Evolutionary conservation across 37 sponge, comb jelly and placozoan genomes (phyloP), one percentile per base, ranked within the genome.

Genomic region (Chondrilla cf. caribensis): DNA sequence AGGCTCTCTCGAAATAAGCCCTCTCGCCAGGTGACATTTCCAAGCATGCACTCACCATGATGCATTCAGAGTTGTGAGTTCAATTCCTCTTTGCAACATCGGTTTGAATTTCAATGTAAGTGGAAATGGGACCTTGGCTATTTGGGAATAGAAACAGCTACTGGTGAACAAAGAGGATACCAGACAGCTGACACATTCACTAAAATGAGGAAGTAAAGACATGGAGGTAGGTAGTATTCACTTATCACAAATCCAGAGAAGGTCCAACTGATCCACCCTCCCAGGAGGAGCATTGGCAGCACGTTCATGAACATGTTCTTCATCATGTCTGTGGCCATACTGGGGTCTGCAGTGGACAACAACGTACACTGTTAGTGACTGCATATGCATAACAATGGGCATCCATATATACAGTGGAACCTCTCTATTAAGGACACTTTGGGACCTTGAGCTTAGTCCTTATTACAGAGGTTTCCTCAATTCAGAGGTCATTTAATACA

Each of bases 251-350:
- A 98, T 0, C 99, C 99, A 84, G 99, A 89, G 87, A 98, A 98
- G 35, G 94, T 93, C 92, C 92, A 91, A 77, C 89, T 96, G 77
- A 98, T 98, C 97, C 99, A 98, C 11, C 99, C 97, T 38, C 99
- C 99, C 70, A 98, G 89, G 51, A 96, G 80, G 35, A 98, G 88
- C 99, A 98, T 98, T 5, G 99, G 99, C 18, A 98, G 80, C 35
- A 96, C 87, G 72, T 98, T 96, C 21, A 90, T 94, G 66, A 98
- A 67, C 32, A 91, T 98, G 19, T 96, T 94, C 89, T 96, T 96
- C 99, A 96, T 82, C 99, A 98, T 98, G 58, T 96, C 93, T 19
- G 91, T 81, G 82, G 95, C 95, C 95, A 96, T 96, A 22, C 81
- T 82, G 21, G 94, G 96, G 73, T 98, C 99, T 85, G 81, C 38